phyloP scores from a whole-genome alignment of 2,113 vertebrate genomes.

The Dunckerocampus dactyliophorus region DNA sequence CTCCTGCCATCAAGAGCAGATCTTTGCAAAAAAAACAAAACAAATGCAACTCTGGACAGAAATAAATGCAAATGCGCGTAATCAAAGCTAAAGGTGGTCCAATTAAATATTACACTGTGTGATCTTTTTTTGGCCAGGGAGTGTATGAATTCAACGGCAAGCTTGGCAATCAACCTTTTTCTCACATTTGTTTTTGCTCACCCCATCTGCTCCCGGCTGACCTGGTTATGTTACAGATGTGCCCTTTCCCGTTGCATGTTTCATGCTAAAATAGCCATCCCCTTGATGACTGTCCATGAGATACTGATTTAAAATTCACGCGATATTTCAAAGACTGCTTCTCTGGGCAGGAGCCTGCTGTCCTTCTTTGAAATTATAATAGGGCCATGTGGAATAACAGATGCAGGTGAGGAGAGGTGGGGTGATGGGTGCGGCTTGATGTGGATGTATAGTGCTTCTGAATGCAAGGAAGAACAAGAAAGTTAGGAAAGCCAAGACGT shows the following conservation, averaged over 20 bases:
- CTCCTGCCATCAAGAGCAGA: too few relatives aligned
- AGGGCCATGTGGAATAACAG: conserved; percentile 53
- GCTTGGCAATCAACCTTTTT: conserved; percentile 5
- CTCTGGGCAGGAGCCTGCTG: conserved; percentile 31
- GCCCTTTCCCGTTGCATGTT: conserved; percentile 39
- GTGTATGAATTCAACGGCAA: neutral
- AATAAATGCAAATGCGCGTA: too few relatives aligned
- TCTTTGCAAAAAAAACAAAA: too few relatives aligned
- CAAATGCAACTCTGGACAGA: too few relatives aligned
- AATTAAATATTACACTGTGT: too few relatives aligned
- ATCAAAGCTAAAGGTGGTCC: too few relatives aligned
- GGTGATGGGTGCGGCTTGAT: conserved; percentile 3
- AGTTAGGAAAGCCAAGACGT: neutral
- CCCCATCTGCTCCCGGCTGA: conserved; percentile 16
- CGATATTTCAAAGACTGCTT: conserved; percentile 46
- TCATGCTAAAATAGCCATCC: conserved; percentile 32
- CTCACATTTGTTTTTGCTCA: conserved; percentile 8
- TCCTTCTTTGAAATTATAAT: conserved; percentile 74
- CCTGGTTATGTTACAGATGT: conserved; percentile 27
- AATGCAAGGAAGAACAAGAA: conserved; percentile 1
- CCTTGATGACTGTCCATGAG: conserved; percentile 46
- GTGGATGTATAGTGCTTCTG: neutral
- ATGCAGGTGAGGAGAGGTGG: conserved; percentile 37
- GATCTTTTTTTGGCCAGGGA: too few relatives aligned
- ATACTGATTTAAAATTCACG: conserved; percentile 49